A percentile compares a stretch with the other conserved stretches of the same genome.
Conservation (phyloP, 2,888 invertebrate species). For the Chrysotoxum bicinctum region DNA sequence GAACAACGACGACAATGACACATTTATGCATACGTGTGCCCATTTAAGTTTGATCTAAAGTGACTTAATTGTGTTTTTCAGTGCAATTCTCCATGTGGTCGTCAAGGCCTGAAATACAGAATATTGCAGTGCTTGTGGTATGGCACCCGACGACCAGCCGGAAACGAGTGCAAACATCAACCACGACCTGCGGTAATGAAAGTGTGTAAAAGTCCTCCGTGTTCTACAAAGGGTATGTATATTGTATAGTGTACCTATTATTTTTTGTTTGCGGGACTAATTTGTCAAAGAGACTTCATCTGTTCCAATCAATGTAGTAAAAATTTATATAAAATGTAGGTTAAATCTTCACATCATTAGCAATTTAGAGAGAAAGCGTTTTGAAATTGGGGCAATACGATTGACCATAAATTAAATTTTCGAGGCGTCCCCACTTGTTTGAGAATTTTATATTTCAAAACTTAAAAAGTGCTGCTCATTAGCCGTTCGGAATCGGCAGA, state of each 20-base stretch:
- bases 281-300: neutral
- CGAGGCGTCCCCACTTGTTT: no score
- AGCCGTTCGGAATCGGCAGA: no score
- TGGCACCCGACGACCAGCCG: conserved; percentile 91
- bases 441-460: no score
- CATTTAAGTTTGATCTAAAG: conserved; percentile 33
- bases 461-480: no score
- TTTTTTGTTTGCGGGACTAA: neutral
- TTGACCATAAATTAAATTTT: no score
- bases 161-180: conserved; percentile 90
- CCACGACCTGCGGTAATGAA: conserved; percentile 90
- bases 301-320: neutral
- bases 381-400: no score
- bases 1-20: conserved; percentile 37
- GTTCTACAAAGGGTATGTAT: conserved; percentile 83
- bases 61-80: conserved; percentile 78
- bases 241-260: neutral
- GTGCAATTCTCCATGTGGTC: conserved; percentile 93
- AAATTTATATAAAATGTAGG: neutral
- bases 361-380: neutral
- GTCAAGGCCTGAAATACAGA: conserved; percentile 92
- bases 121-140: conserved; percentile 96
- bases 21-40: neutral
- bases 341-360: neutral
- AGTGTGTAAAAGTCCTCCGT: conserved; percentile 88